Evolutionary conservation across 2,113 vertebrate species (phyloP), one percentile per base, ranked within the genome.

Genomic region (Sylvietta virens): DNA sequence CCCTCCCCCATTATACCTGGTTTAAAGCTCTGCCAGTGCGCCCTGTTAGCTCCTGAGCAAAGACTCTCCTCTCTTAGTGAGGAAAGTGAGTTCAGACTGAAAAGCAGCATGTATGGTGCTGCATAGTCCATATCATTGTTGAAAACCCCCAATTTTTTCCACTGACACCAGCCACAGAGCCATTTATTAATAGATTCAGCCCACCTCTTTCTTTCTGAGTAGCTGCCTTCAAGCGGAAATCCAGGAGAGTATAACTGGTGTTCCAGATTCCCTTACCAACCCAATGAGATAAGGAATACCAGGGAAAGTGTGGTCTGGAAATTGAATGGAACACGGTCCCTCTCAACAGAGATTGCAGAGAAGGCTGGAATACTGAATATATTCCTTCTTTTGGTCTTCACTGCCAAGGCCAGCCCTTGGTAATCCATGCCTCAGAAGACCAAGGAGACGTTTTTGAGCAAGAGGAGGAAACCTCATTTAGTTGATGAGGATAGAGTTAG

Each of bases 91-190:
- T 42, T 70, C 18, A n/a, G 26, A 44, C 20, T 24, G 13, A 50
- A 70, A 53, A 51, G 22, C 19, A 74, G 20, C 12, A n/a, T 24
- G 3, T 3, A 8, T 35, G 30, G 20, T 30, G 23, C 19, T n/a
- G 12, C 28, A 15, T 7, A 73, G 30, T 16, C 19, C 16, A 26
- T 35, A 66, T 13, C 10, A 42, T 26, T 50, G 31, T 42, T 26
- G 7, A 67, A 67, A 86, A 58, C 6, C 5, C 3, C 6, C 14
- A 16, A 17, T 31, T 26, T 57, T 47, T 58, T 40, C 21, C 39
- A 57, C 20, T 57, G 16, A 76, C 21, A 57, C 13, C 42, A 42
- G 31, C 13, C 35, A 28, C 0, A 0, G 15, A 40, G 20, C 4
- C 35, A 37, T 27, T 24, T 31, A 18, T 67, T 44, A 67, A 58